phyloP scores from a whole-genome alignment of 2,113 vertebrate species.

The Trogon melanurus region DNA sequence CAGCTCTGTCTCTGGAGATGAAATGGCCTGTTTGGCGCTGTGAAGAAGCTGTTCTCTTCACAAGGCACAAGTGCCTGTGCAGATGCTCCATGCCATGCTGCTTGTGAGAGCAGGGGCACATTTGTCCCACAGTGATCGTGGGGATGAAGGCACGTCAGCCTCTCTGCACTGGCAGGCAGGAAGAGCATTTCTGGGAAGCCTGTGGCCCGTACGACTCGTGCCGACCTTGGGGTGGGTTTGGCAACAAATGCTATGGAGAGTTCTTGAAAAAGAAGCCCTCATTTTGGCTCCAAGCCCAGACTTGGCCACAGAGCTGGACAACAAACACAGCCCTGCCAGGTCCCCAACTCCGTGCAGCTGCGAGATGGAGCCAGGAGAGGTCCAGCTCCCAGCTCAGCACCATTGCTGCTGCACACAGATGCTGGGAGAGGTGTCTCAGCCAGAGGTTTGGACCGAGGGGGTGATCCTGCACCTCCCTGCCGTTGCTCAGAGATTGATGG shows the following conservation, averaged over 20 bases:
- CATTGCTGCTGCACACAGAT: not conserved
- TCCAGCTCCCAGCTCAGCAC: not conserved
- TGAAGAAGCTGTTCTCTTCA: not conserved
- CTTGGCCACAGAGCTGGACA: not conserved
- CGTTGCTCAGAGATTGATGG: accelerated
- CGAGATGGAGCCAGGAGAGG: not conserved
- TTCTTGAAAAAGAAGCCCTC: not conserved
- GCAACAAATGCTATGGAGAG: not conserved
- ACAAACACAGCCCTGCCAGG: not conserved
- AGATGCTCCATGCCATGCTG: not conserved
- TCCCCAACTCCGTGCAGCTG: accelerated
- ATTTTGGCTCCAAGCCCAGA: not conserved
- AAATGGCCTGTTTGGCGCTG: accelerated
- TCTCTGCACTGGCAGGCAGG: not conserved
- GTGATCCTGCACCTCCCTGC: not conserved
- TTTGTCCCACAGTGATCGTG: accelerated
- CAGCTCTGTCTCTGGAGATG: not conserved
- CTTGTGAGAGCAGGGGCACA: accelerated
- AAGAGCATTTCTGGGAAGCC: constrained; percentile 53
- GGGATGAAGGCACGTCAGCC: not conserved
- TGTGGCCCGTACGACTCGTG: not conserved
- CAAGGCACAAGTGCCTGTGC: not conserved
- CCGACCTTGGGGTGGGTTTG: constrained; percentile 48
- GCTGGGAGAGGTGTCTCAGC: not conserved
- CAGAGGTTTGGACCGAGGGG: not conserved